phyloP scores from a whole-genome alignment of 2,113 vertebrate species.

The Parus major region DNA sequence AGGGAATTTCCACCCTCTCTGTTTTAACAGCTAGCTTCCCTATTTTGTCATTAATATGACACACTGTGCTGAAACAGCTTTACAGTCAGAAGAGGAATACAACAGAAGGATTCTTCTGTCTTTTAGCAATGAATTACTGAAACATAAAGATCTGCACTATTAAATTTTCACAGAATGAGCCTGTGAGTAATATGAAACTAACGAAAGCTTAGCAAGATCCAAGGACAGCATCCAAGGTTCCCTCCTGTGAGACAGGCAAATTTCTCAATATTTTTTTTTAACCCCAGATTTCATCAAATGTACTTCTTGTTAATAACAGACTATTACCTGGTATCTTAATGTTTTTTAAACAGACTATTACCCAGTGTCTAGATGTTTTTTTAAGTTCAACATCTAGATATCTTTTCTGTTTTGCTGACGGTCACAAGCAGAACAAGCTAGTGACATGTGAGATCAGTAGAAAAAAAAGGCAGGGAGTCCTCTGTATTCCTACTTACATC shows the following conservation, averaged over 20 bases:
- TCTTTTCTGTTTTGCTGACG: neutral
- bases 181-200: neutral
- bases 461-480: neutral
- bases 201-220: neutral
- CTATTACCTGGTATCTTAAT: neutral
- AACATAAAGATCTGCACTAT: slow-evolving; percentile 5
- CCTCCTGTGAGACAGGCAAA: neutral
- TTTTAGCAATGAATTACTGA: neutral
- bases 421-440: neutral
- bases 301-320: neutral
- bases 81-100: neutral
- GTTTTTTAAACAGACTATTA: neutral
- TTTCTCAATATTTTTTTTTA: neutral
- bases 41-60: neutral
- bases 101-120: neutral
- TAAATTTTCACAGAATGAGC: slow-evolving; percentile 12
- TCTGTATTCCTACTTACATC: neutral
- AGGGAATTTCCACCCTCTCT: neutral
- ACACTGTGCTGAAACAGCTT: neutral
- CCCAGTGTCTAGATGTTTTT: neutral
- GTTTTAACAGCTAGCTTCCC: neutral
- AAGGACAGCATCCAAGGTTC: neutral
- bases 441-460: neutral
- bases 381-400: neutral
- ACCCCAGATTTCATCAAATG: neutral